Percentiles rank a stretch among this genome's conserved stretches.
Evolutionary conservation across 2,888 invertebrate genomes (phyloP).

Genomic region (Dolichomitus sp.): DNA sequence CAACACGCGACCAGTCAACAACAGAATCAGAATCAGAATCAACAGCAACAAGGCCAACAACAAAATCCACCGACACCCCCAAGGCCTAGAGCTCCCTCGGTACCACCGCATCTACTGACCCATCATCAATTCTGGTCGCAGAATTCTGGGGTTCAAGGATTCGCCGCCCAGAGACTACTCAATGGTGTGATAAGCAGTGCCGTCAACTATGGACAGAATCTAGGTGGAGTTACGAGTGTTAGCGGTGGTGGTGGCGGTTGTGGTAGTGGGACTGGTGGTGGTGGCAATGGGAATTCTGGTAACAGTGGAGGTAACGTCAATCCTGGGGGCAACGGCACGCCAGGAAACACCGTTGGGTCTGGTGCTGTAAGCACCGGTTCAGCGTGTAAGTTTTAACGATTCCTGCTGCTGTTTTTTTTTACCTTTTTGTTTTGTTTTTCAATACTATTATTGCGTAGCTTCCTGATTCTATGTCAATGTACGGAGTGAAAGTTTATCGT

Average conservation of each 20-base stretch:
- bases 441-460: background rate
- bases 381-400: constrained; percentile 66
- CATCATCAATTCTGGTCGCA: constrained; percentile 86
- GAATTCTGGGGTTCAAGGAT: constrained; percentile 82
- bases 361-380: constrained; percentile 70
- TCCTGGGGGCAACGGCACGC: constrained; percentile 73
- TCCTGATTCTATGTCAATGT: constrained; percentile 13
- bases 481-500: constrained; percentile 12
- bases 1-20: constrained; percentile 62
- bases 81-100: constrained; percentile 86
- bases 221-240: constrained; percentile 76
- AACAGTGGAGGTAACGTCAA: constrained; percentile 68
- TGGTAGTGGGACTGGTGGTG: constrained; percentile 57
- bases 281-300: constrained; percentile 65
- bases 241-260: constrained; percentile 68
- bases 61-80: constrained; percentile 73
- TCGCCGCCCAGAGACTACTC: constrained; percentile 83
- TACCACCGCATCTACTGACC: constrained; percentile 86
- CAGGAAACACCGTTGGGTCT: constrained; percentile 68
- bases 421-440: background rate
- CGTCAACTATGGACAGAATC: constrained; percentile 82
- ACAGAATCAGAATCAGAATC: constrained; percentile 72
- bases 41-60: constrained; percentile 71
- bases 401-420: constrained; percentile 2
- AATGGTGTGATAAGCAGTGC: constrained; percentile 84